Evolutionary conservation across 2,113 vertebrate genomes (phyloP).

Genomic region (Herpetotheres cachinnans): DNA sequence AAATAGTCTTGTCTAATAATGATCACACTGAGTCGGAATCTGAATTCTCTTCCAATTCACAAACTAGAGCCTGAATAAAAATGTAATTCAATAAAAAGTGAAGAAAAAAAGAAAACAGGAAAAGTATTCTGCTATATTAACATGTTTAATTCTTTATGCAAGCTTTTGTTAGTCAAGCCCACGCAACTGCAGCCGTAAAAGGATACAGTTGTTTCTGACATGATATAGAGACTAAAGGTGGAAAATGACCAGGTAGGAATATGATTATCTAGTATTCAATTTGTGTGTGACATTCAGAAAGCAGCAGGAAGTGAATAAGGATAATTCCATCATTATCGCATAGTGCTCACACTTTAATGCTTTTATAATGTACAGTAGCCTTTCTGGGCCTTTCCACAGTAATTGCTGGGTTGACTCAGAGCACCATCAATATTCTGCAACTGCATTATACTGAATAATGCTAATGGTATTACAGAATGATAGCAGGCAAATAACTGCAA

Average conservation of each 20-base stretch:
- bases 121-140: neutral
- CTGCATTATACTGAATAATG: constrained; percentile 3
- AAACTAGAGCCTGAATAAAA: neutral
- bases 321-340: constrained; percentile 60
- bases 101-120: neutral
- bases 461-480: constrained; percentile 22
- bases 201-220: neutral
- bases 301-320: constrained; percentile 49
- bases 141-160: neutral
- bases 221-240: neutral
- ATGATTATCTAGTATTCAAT: constrained; percentile 33
- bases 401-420: constrained; percentile 57
- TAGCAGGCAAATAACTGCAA: neutral
- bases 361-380: constrained; percentile 56
- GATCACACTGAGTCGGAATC: neutral
- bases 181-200: neutral
- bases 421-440: constrained; percentile 45
- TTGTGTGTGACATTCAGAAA: constrained; percentile 60
- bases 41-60: constrained; percentile 2
- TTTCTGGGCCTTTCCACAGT: constrained; percentile 50
- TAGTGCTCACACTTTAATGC: constrained; percentile 47
- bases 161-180: neutral
- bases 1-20: neutral
- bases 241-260: constrained; percentile 48
- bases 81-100: neutral